Base-by-base conservation (phyloP, 1,140 invertebrate species). In the Caenorhabditis inopinata region DNA sequence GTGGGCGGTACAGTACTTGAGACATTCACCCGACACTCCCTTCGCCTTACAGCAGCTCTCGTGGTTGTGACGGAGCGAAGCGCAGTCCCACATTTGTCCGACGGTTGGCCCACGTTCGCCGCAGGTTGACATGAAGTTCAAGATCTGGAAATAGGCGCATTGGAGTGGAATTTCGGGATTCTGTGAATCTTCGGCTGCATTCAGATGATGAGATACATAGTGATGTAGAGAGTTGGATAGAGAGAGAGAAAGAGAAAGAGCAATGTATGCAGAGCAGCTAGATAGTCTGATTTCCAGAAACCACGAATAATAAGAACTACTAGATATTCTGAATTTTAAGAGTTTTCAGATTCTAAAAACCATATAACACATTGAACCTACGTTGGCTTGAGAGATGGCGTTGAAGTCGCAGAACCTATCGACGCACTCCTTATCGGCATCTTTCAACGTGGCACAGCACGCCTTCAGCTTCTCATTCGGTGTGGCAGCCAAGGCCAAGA, bases 21-120 rank as follows among this genome's bases (percentile, higher is more conserved):
- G 74, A 47, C 87, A 88, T 32, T 85, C 86, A n/a, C 85, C 87
- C 9, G 45, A 51, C 21, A 88, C 86, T 74, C 87, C 87, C 78
- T 88, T 88, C 21, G 75, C 32, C 48, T 75, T 77, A 49, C 87
- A 88, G 78, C 87, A 88, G 35, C 83, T 38, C 18, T 86, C 82
- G 79, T 88, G 87, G 78, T 88, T 87, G 53, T 81, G 51, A 51
- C 87, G 85, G 49, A 86, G 84, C 9, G 86, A 88, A 16, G 86
- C 87, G 74, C 87, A 88, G 68, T 88, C 87, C 87, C 87, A 88
- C 86, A 87, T 88, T 32, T 84, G 62, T 47, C 85, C 85, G 27
- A 87, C 87, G 23, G 87, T 88, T 23, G 79, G 74, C 68, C 87
- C 87, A 29, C 85, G 82, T 23, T 88, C 87, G 29, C 81, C 83